Percentiles rank a stretch among this genome's conserved stretches.
Conservation (phyloP, 2,888 invertebrate genomes). For the Andricus curvator region DNA sequence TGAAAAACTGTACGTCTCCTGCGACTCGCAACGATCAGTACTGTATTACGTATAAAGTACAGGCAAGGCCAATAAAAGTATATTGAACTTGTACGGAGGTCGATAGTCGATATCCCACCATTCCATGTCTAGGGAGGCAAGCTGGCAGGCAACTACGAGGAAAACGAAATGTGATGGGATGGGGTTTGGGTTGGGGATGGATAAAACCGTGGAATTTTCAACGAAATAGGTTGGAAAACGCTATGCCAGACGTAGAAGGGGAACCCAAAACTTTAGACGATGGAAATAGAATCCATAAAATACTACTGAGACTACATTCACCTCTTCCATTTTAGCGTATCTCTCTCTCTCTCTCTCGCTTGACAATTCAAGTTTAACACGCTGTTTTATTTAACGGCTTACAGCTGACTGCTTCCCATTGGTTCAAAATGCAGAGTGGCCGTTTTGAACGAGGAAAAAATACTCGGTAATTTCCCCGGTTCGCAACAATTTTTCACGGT, state of each 20-base stretch:
- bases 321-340: not conserved
- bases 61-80: conserved; percentile 32
- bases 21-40: conserved; percentile 28
- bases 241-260: conserved; percentile 16
- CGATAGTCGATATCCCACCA: conserved; percentile 34
- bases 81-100: conserved; percentile 34
- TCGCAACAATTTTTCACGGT: too few species aligned
- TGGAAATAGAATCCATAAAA: conserved; percentile 35
- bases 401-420: not conserved
- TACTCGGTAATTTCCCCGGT: too few species aligned
- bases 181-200: not conserved
- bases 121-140: conserved; percentile 17
- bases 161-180: conserved; percentile 19
- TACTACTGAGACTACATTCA: conserved; percentile 20
- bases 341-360: not conserved
- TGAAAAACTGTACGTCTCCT: conserved; percentile 1
- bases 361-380: conserved; percentile 14
- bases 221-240: conserved; percentile 22
- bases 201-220: conserved; percentile 29
- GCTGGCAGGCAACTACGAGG: conserved; percentile 14
- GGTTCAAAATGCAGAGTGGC: not conserved
- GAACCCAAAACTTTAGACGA: conserved; percentile 21
- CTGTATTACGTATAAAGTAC: conserved; percentile 33
- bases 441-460: too few species aligned
- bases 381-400: not conserved